Evolutionary conservation across 2,797 vertebrate species (phyloP), one percentile per base, ranked within the genome.

Genomic region (Loriculus beryllinus): DNA sequence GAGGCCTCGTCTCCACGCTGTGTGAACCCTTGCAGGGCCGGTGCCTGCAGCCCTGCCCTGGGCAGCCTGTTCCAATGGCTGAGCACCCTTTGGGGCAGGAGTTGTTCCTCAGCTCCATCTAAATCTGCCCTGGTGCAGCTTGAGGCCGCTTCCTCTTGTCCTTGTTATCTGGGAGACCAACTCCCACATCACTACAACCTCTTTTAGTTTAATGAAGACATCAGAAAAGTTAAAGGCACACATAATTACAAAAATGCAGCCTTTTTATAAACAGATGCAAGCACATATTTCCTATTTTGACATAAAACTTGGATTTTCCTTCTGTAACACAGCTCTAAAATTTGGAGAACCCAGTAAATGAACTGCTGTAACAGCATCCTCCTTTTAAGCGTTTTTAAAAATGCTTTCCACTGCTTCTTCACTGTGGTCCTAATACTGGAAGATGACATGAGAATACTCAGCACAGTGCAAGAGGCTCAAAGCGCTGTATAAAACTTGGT

Each of bases 351-450:
- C 17, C 70, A 33, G 22, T 37, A 49, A 45, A 39, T 45, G 14
- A 51, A 54, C 5, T 14, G 21, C 20, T 4, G 2, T 35, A 48
- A 31, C 1, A 1, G 6, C 6, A 60, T n/a, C 42, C 8, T 39
- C 14, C 6, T n/a, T 74, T 62, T 40, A 5, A 69, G 54, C 2
- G 0, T 14, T 64, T 43, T 18, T 13, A 25, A 84, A 72, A n/a
- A 6, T 2, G 25, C 22, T 17, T 63, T 39, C 28, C 21, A 14
- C 21, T 35, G 16, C 9, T 67, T 3, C 57, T 67, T 52, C 26
- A 25, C 0, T 3, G 9, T 4, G 5, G 20, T 26, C 33, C 21
- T 7, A 29, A 1, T 5, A 14, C 5, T 2, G 6, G 47, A 43
- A 77, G 39, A 25, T 40, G 33, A 23, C 0, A 14, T 6, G n/a